A percentile compares a stretch with the other conserved stretches of the same genome.
phyloP scores from a whole-genome alignment of 2,113 vertebrate species.

The Lophotis ruficrista region DNA sequence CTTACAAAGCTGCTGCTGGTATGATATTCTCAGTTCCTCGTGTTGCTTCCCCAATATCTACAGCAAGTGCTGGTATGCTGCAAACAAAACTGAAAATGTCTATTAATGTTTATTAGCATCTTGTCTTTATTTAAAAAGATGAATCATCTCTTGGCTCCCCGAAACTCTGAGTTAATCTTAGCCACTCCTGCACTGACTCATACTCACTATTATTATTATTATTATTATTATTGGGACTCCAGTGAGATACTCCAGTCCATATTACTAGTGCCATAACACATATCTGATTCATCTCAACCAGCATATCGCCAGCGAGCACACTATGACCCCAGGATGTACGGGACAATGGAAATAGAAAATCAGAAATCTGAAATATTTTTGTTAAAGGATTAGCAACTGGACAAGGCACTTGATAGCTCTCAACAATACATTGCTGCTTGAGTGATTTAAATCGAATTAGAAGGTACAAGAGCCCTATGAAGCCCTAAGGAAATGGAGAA shows the following conservation, averaged over 20 bases:
- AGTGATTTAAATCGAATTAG: not conserved
- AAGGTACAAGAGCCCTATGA: not conserved
- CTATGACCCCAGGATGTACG: not conserved
- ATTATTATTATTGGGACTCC: not conserved
- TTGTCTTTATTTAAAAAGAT: constrained; percentile 36
- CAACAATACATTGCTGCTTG: not conserved
- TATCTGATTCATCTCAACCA: not conserved
- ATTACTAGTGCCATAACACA: not conserved
- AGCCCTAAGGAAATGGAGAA: not conserved
- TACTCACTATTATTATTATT: not conserved
- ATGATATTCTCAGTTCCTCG: not conserved
- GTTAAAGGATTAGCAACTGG: not conserved
- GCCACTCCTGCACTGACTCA: constrained; percentile 60
- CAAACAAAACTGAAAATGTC: constrained; percentile 21
- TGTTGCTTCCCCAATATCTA: not conserved
- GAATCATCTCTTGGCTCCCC: constrained; percentile 57
- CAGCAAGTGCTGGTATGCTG: not conserved
- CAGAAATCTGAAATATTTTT: not conserved
- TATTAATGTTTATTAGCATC: constrained; percentile 35
- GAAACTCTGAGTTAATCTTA: constrained; percentile 59
- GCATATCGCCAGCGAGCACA: not conserved
- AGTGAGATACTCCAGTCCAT: not conserved
- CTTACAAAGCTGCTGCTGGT: not conserved
- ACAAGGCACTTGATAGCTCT: not conserved
- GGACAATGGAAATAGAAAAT: not conserved